Evolutionary conservation across 2,113 vertebrate genomes (phyloP).

Genomic region (Prunella himalayana): DNA sequence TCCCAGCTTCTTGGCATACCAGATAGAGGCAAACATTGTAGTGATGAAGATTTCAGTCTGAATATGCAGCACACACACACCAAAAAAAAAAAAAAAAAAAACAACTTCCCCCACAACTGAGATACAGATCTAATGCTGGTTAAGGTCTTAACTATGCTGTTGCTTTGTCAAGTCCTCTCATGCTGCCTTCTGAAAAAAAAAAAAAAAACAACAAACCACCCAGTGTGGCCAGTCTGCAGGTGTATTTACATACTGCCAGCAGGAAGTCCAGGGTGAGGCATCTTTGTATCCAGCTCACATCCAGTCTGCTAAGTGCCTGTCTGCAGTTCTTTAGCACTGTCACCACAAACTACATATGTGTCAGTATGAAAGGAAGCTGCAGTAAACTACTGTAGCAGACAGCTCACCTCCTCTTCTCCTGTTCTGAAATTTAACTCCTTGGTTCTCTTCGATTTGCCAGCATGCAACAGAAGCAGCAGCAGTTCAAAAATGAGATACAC

Average conservation of each 20-base stretch:
- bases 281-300: slow-evolving; percentile 74
- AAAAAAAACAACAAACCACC: slow-evolving; percentile 27
- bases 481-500: background rate
- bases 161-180: slow-evolving; percentile 71
- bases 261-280: slow-evolving; percentile 72
- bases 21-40: slow-evolving; percentile 94
- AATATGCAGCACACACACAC: slow-evolving; percentile 34
- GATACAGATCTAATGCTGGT: slow-evolving; percentile 17
- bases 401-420: slow-evolving; percentile 67
- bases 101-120: slow-evolving; percentile 55
- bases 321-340: slow-evolving; percentile 73
- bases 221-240: slow-evolving; percentile 73
- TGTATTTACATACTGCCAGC: slow-evolving; percentile 80
- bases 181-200: slow-evolving; percentile 55
- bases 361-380: slow-evolving; percentile 69
- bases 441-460: slow-evolving; percentile 46
- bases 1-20: slow-evolving; percentile 98
- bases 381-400: slow-evolving; percentile 62
- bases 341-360: slow-evolving; percentile 74
- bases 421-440: slow-evolving; percentile 61
- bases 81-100: background rate
- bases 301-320: slow-evolving; percentile 72
- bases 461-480: slow-evolving; percentile 17
- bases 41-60: slow-evolving; percentile 56
- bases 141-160: slow-evolving; percentile 66